Evolutionary conservation across 2,113 vertebrate species (phyloP), one percentile per base, ranked within the genome.

Genomic region (Cheilinus undulatus): DNA sequence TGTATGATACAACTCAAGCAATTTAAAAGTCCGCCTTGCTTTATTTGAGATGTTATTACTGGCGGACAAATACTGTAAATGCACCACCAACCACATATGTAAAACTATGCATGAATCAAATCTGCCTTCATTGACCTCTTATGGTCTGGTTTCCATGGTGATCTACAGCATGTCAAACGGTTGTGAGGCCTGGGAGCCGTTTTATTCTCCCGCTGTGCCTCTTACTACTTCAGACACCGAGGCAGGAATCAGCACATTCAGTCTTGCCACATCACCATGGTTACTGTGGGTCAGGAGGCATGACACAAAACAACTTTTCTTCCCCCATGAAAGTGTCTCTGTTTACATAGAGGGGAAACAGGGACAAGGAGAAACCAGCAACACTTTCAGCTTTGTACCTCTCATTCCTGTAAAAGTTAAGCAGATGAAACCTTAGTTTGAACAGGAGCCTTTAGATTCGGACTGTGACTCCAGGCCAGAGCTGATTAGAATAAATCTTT

Each of bases 271-370:
- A 42, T 89, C 68, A 56, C 89, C 83, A 80, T 86, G 81, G 87
- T 77, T 66, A 91, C 89, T 20, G 68, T 57, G 68, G 72, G 73
- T 80, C 73, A 82, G 79, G 69, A 72, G 75, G 28, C 68, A 52
- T 59, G 65, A 60, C 59, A 76, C 68, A 81, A 75, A 76, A 73
- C 63, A 30, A 69, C 48, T 58, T 72, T 74, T 32, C 53, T 62
- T 30, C 69, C 32, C 81, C 56, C 10, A 12, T 85, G 72, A 84
- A 85, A 84, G 75, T 73, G 73, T 73, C 56, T 80, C 71, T 57
- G 59, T 77, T 50, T 73, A 72, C 12, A 74, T 46, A 52, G 52
- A 78, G 34, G 50, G 56, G 48, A 66, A 73, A 76, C 3, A 12
- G 56, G 75, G 48, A 80, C 65, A 53, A 52, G 59, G 30, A 54